These are phyloP conservation scores for Jaculus jaculus DNA, from an alignment of 2,113 vertebrate genomes.

Conservation along the genomic window DNA sequence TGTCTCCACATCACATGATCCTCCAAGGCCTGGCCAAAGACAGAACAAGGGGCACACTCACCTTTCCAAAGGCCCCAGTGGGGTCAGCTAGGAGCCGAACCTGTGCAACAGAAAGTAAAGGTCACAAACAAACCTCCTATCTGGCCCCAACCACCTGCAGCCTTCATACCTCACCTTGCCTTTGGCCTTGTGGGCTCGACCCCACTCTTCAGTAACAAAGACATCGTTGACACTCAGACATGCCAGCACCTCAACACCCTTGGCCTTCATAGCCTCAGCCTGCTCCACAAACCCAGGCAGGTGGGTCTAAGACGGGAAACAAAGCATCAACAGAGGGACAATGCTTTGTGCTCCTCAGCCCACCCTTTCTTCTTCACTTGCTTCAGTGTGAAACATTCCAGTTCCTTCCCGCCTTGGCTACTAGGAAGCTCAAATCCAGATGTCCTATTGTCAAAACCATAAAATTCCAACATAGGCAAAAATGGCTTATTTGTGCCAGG, in stretches of 20 bases:
- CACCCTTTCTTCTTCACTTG: not conserved
- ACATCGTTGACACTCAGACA: conserved; percentile 92
- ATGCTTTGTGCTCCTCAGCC: fast-evolving
- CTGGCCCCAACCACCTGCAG: not conserved
- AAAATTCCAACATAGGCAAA: not conserved
- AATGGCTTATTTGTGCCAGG: too few relatives aligned
- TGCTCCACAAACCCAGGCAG: conserved; percentile 91
- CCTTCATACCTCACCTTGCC: conserved; percentile 86
- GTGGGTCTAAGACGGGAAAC: conserved; percentile 86
- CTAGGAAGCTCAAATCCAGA: not conserved
- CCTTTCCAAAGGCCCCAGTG: conserved; percentile 91
- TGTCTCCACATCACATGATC: not conserved
- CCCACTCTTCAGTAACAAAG: conserved; percentile 93
- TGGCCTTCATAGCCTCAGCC: conserved; percentile 84
- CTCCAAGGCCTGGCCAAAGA: not conserved
- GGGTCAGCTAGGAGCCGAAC: conserved; percentile 93
- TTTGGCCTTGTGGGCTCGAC: conserved; percentile 85
- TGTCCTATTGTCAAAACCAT: not conserved
- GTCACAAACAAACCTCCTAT: not conserved
- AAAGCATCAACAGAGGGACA: not conserved
- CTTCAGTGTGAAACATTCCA: not conserved
- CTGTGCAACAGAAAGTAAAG: conserved; percentile 76
- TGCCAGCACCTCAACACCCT: conserved; percentile 88
- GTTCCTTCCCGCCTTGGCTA: not conserved
- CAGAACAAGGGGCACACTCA: not conserved